Conservation (phyloP, 2,888 invertebrate genomes). For the Melinaea marsaeus region DNA sequence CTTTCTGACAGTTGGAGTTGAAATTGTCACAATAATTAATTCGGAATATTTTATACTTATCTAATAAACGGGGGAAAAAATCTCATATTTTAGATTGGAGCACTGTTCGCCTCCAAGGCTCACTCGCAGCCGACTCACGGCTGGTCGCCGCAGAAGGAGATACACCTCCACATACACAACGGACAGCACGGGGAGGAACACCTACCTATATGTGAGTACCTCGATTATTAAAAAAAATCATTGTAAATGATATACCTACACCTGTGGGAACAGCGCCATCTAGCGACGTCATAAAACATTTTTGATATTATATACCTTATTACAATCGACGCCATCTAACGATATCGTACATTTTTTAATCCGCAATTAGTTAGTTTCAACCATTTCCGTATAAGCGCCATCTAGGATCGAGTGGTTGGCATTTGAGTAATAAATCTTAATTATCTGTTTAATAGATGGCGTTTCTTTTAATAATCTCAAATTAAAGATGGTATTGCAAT, state of each 20-base stretch:
- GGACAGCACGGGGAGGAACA: constrained; percentile 41
- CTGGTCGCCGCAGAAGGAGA: constrained; percentile 66
- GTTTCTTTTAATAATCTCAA: constrained; percentile 10
- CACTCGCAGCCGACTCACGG: constrained; percentile 45
- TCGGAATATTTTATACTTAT: not conserved
- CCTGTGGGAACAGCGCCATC: not conserved
- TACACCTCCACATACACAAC: constrained; percentile 71
- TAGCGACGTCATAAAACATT: not conserved
- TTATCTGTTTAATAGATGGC: constrained; percentile 39
- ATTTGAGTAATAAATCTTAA: not conserved
- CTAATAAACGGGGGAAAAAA: too few species aligned
- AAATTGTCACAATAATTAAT: not conserved
- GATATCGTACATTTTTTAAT: not conserved
- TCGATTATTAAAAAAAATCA: constrained; percentile 17
- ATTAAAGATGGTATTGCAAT: too few species aligned
- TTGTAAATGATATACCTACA: not conserved
- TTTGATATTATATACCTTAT: not conserved
- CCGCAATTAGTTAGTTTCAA: too few species aligned
- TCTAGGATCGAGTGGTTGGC: constrained; percentile 11
- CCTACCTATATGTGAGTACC: constrained; percentile 34
- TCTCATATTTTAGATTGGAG: constrained; percentile 52
- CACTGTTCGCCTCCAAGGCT: constrained; percentile 52
- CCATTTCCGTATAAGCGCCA: not conserved
- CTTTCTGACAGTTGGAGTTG: too few species aligned
- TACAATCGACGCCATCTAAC: not conserved